Evolutionary conservation across 2,888 invertebrate genomes (phyloP).

Genomic region (Zaprionus obscuricornis): DNA sequence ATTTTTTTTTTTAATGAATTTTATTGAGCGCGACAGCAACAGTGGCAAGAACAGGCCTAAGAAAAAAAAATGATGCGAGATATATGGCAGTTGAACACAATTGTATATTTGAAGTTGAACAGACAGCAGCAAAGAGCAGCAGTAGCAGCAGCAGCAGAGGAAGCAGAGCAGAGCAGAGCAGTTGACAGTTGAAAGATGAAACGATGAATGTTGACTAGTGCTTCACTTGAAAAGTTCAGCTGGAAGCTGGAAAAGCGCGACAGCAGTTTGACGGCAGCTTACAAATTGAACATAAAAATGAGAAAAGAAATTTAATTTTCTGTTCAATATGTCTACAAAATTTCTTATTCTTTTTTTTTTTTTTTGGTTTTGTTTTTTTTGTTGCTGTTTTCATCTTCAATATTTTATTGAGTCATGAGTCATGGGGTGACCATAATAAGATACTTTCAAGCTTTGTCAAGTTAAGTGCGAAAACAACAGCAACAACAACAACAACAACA

Average conservation of each 20-base stretch:
- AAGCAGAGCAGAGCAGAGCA: slow-evolving; percentile 16
- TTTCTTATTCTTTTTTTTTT: not conserved
- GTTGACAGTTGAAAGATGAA: not conserved
- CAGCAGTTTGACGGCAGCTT: not conserved
- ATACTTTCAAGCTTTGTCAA: too few species aligned
- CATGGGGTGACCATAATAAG: too few species aligned
- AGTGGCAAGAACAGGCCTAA: not conserved
- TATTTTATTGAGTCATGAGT: slow-evolving; percentile 24
- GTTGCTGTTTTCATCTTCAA: too few species aligned
- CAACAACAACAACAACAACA: too few species aligned
- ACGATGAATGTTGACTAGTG: not conserved
- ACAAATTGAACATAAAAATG: slow-evolving; percentile 27
- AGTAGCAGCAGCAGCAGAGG: too few species aligned
- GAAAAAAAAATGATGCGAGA: slow-evolving; percentile 18
- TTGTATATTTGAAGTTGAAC: too few species aligned
- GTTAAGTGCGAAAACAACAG: too few species aligned
- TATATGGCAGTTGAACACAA: not conserved
- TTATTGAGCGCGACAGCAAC: slow-evolving; percentile 53
- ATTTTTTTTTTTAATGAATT: slow-evolving; percentile 53
- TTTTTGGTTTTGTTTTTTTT: too few species aligned
- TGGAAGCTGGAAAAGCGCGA: not conserved
- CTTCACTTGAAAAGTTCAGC: slow-evolving; percentile 1
- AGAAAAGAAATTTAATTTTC: slow-evolving; percentile 16
- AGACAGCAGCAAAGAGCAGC: too few species aligned
- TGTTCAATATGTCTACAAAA: not conserved